Evolutionary conservation across 2,888 invertebrate species (phyloP).

Genomic region (Corbicula japonica): DNA sequence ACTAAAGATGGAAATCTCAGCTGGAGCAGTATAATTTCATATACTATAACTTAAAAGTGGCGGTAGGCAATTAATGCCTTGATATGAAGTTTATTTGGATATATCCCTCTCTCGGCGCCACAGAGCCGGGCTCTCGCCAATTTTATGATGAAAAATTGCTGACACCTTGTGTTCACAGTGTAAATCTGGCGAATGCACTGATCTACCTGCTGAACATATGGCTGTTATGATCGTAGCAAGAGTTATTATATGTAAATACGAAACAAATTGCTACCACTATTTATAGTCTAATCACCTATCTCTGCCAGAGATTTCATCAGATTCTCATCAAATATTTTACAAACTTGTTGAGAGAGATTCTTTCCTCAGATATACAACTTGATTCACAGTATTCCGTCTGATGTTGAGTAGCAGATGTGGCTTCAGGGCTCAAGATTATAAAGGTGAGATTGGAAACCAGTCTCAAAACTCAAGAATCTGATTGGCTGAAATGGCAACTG

Average conservation of each 20-base stretch:
- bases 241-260: constrained; percentile 41
- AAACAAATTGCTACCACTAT: constrained; percentile 40
- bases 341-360: too few species aligned
- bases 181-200: constrained; percentile 56
- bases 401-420: too few species aligned
- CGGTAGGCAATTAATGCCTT: constrained; percentile 47
- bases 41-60: constrained; percentile 39
- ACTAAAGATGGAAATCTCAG: constrained; percentile 16
- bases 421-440: too few species aligned
- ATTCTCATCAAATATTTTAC: constrained; percentile 17
- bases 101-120: constrained; percentile 55
- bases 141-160: constrained; percentile 63
- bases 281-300: constrained; percentile 28
- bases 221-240: constrained; percentile 36
- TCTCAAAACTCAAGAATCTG: too few species aligned
- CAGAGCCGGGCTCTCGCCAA: constrained; percentile 48
- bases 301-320: constrained; percentile 21
- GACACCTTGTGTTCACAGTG: constrained; percentile 61
- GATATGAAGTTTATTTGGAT: constrained; percentile 57
- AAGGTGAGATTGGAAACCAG: too few species aligned
- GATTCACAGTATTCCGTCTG: too few species aligned
- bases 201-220: constrained; percentile 48
- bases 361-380: too few species aligned
- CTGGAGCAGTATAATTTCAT: constrained; percentile 39
- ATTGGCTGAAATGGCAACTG: too few species aligned